Base-by-base conservation (phyloP, 2,797 vertebrate species). In the Etheostoma perlongum region DNA sequence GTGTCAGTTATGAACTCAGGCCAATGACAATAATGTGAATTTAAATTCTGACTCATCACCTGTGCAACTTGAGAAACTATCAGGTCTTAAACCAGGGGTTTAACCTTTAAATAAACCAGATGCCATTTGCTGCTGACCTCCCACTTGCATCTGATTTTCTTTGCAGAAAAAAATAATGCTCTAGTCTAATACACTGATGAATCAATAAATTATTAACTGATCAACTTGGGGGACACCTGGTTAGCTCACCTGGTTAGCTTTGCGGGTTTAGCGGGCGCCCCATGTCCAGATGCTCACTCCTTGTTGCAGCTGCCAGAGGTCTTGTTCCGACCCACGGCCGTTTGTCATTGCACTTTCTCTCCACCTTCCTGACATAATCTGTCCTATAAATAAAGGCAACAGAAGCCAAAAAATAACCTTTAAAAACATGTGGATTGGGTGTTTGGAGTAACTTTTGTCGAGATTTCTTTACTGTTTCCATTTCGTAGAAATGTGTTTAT, bases 381-480 rank as follows among this genome's bases (percentile, higher is more conserved):
- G 10, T 40, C 36, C 36, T 40, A 40, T 40, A 40, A 40, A 40
- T 40, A 12, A 40, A 12, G 11, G 10, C 10, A 11, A 40, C 10
- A 40, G 10, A 12, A 40, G 36, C 36, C 10, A 40, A 11, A 40
- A 40, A 40, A 40, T 40, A 12, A 40, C 36, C 36, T 40, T 40
- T 3, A 40, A 40, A 12, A 12, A 46, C 19, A 55, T 52, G 23
- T 53, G 60, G 25, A 30, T 64, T 25, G 16, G 14, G 48, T 70
- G 60, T 76, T 78, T 80, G 42, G 15, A 65, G 55, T 12, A 19
- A 44, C 16, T 51, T 3, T 9, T 51, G 52, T 69, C 72, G 23
- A 68, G 21, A 23, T 46, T 25, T 42, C 42, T 53, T 68, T 53
- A 6, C 14, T 5, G 11, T 58, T 75, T 76, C 15, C 48, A 49